Base-by-base conservation (phyloP, 2,888 invertebrate species). In the Leptinotarsa juncta region DNA sequence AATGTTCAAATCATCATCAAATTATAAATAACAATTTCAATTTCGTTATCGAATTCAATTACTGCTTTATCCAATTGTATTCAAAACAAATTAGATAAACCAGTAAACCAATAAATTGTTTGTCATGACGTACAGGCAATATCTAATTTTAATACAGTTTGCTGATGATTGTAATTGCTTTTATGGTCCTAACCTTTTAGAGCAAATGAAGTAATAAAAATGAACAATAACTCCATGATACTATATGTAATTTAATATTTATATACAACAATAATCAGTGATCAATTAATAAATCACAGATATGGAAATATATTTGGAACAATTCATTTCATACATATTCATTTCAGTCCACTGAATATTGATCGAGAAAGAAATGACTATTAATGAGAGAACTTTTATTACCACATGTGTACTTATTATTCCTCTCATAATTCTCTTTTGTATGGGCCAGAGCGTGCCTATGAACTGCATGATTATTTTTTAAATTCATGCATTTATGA, bases 371-470 rank as follows among this genome's bases (percentile, higher is more conserved):
- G 57, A 23, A 23, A 23, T 57, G 12, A 15, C 57, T 57, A 57
- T 57, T 57, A 57, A 57, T 57, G 57, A 15, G 57, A 20, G 23
- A 18, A 10, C 42, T 57, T 26, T 57, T 57, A 57, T 57, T 23
- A 57, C 57, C 23, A 20, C 57, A 57, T 20, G 26, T 4, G 57
- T 20, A 57, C 23, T 57, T 57, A 15, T 23, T 26, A 57, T 57
- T 57, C 14, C 57, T 57, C 23, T 23, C 57, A 23, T 57, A 57
- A 23, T 57, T 14, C 57, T 15, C 20, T 57, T 57, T 57, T 23
- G 57, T 57, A 26, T 23, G 57, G 57, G 57, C 23, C 57, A 57
- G 57, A 57, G 57, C 57, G 23, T 57, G 57, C 23, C 23, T 57
- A 57, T 15, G 3, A 12, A 20, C 57, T 20, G 57, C 57, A 57